phyloP scores from a whole-genome alignment of 2,888 invertebrate species.

The Plutella xylostella region DNA sequence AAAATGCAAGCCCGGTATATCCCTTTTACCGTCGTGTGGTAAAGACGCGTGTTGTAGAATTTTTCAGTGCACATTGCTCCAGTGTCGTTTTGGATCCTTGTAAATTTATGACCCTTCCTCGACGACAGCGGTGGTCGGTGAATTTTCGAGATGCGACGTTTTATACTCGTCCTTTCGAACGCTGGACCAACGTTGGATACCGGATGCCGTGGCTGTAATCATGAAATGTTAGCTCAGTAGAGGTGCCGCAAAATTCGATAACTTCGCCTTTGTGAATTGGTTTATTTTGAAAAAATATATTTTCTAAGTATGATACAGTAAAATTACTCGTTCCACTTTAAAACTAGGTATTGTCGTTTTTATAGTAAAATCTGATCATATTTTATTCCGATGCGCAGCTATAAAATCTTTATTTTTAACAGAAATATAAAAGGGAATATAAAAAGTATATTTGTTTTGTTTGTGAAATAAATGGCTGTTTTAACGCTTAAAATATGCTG shows the following conservation, averaged over 20 bases:
- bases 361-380: too few relatives aligned
- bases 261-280: too few relatives aligned
- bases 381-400: too few relatives aligned
- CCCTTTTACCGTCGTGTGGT: slow-evolving; percentile 22
- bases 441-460: slow-evolving; percentile 38
- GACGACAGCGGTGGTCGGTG: slow-evolving; percentile 47
- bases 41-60: slow-evolving; percentile 40
- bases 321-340: too few relatives aligned
- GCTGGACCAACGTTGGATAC: too few relatives aligned
- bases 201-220: slow-evolving; percentile 12
- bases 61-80: slow-evolving; percentile 55
- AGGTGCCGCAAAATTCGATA: too few relatives aligned
- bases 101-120: slow-evolving; percentile 54
- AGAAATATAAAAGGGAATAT: slow-evolving; percentile 39
- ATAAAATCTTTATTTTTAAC: slow-evolving; percentile 30
- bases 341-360: too few relatives aligned
- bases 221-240: too few relatives aligned
- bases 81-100: slow-evolving; percentile 56
- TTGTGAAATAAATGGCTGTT: slow-evolving; percentile 32
- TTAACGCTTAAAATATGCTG: slow-evolving; percentile 32
- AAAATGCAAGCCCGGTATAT: slow-evolving; percentile 12
- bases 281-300: too few relatives aligned
- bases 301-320: too few relatives aligned
- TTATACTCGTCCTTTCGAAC: slow-evolving; percentile 41
- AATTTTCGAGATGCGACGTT: slow-evolving; percentile 35